Evolutionary conservation across 2,113 vertebrate genomes (phyloP), one percentile per base, ranked within the genome.

Genomic region (Menidia beryllina): DNA sequence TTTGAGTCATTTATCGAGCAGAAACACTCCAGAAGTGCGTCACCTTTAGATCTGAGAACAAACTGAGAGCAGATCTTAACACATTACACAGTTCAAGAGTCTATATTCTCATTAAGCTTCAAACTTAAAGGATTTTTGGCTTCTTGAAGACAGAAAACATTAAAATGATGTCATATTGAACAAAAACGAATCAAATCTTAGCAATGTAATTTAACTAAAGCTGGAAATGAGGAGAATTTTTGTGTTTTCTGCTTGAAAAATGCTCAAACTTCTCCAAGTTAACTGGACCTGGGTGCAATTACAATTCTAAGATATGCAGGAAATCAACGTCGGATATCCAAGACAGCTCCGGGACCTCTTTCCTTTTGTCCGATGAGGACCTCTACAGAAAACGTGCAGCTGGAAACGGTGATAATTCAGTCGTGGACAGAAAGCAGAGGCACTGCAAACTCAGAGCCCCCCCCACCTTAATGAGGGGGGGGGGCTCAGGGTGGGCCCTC

Each of bases 301-400:
- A 91, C 89, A 90, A 90, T 87, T 88, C 69, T 65, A 75, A 90
- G 89, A 90, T 87, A 88, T 89, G 85, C 81, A 81, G 57, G 52
- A 87, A 51, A 69, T 75, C 57, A 54, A 66, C 68, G 57, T 39
- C 15, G 48, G 77, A 86, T 59, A 72, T 55, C 47, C 1, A 27
- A 67, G n/a, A n/a, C n/a, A n/a, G 14, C 24, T 47, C 2, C 10
- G 69, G 71, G 67, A 70, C 38, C 25, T 20, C 54, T 56, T 21
- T 49, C n/a, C n/a, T 71, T 47, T 19, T 45, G 5, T 19, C 19
- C 7, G 7, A 45, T 41, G 59, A 62, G 70, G 47, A 77, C 81
- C 54, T 79, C 56, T 5, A 74, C 57, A 78, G 75, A 78, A 83
- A 75, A 72, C 69, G 56, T 75, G 83, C 76, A 76, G 71, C 61